Evolutionary conservation across 2,888 invertebrate genomes (phyloP).

Genomic region (Allolobophora icterica): DNA sequence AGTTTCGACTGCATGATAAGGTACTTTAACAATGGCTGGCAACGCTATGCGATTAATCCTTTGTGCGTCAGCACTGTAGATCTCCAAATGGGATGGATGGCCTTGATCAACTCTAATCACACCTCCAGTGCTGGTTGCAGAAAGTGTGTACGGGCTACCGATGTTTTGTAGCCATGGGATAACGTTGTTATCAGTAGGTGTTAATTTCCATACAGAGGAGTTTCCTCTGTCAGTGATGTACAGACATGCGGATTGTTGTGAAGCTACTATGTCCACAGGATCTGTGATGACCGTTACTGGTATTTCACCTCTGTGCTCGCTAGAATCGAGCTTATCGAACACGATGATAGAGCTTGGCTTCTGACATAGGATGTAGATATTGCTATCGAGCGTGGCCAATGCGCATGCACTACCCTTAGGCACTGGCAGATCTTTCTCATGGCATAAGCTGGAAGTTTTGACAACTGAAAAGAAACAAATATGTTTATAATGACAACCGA

Average conservation of each 20-base stretch:
- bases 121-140: not conserved
- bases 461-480: not conserved
- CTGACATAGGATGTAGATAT: not conserved
- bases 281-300: not conserved
- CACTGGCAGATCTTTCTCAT: not conserved
- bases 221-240: not conserved
- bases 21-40: not conserved
- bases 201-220: not conserved
- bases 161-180: not conserved
- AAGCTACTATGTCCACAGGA: slow-evolving; percentile 1
- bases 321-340: not conserved
- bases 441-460: not conserved
- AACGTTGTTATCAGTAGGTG: not conserved
- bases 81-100: not conserved
- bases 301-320: not conserved
- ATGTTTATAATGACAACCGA: not conserved
- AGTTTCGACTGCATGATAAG: not conserved
- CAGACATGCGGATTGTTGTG: not conserved
- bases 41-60: not conserved
- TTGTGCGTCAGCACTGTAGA: not conserved
- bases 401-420: not conserved
- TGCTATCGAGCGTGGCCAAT: not conserved
- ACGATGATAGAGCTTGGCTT: not conserved
- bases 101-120: not conserved
- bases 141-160: not conserved